phyloP scores from a whole-genome alignment of 2,888 invertebrate genomes.

The Mystacides longicornis region DNA sequence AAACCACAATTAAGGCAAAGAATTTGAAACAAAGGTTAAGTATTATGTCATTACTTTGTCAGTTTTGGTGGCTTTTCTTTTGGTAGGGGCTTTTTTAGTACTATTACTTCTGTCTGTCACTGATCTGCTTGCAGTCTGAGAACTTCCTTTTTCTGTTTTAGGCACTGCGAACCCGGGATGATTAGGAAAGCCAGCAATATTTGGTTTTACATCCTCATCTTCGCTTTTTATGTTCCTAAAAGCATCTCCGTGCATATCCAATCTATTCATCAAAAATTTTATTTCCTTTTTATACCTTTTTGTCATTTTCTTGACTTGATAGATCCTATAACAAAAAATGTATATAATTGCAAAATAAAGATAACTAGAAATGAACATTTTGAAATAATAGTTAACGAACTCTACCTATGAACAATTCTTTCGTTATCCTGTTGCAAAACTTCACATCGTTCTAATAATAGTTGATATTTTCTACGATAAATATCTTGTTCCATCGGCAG shows the following conservation, averaged over 20 bases:
- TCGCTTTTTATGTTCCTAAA: constrained; percentile 48
- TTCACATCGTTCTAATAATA: constrained; percentile 66
- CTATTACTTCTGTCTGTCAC: constrained; percentile 15
- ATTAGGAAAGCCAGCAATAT: constrained; percentile 35
- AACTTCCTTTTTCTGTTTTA: constrained; percentile 19
- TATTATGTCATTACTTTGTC: constrained; percentile 40
- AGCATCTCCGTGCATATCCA: constrained; percentile 63
- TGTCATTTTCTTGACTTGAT: constrained; percentile 61
- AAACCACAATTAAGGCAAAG: not conserved
- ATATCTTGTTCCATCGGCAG: constrained; percentile 52
- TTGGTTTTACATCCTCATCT: constrained; percentile 38
- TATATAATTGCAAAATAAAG: not conserved
- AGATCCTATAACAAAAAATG: constrained; percentile 47
- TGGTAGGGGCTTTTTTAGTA: constrained; percentile 41
- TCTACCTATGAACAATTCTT: constrained; percentile 59
- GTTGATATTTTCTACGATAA: constrained; percentile 66
- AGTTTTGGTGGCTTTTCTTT: constrained; percentile 52
- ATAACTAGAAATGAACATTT: not conserved
- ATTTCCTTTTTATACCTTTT: constrained; percentile 62
- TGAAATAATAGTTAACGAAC: not conserved
- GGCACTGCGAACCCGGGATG: constrained; percentile 19
- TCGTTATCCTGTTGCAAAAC: constrained; percentile 71
- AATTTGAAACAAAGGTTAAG: not conserved
- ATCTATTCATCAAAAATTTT: constrained; percentile 57
- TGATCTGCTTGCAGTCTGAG: constrained; percentile 7